Percentiles rank a stretch among this genome's conserved stretches.
These are phyloP conservation scores for Drosophila fulvimacula DNA, from an alignment of 2,888 invertebrate genomes.

Conservation along the genomic window DNA sequence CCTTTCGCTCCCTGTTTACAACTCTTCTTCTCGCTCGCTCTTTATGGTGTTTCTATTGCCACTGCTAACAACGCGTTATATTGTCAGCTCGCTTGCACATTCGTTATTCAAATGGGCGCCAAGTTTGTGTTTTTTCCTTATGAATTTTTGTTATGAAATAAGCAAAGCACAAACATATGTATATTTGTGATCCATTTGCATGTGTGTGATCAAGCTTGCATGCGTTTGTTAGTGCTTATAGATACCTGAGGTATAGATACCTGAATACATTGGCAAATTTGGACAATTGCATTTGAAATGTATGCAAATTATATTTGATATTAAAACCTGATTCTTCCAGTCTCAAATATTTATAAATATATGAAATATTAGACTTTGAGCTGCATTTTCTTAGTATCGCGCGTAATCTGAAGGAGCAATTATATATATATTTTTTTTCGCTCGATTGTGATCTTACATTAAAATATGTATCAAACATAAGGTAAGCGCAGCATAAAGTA, in stretches of 20 bases:
- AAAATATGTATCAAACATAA: neutral
- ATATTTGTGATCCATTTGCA: slow-evolving; percentile 2
- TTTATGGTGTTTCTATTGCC: slow-evolving; percentile 39
- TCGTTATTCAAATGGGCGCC: slow-evolving; percentile 42
- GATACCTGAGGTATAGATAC: neutral
- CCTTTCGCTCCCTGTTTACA: slow-evolving; percentile 43
- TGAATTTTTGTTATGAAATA: slow-evolving; percentile 40
- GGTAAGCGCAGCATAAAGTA: neutral
- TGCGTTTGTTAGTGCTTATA: neutral
- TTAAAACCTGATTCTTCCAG: too few species aligned
- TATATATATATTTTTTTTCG: too few species aligned
- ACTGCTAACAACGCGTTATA: slow-evolving; percentile 39
- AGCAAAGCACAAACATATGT: slow-evolving; percentile 5
- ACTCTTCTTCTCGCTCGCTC: slow-evolving; percentile 17
- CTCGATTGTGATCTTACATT: neutral
- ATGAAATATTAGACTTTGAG: neutral
- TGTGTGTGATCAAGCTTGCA: neutral
- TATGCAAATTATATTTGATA: too few species aligned
- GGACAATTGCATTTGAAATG: slow-evolving; percentile 3
- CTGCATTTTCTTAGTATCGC: neutral
- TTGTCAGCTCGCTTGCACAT: slow-evolving; percentile 45
- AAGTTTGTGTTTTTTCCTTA: slow-evolving; percentile 34
- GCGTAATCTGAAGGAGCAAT: neutral
- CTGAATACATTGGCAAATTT: neutral
- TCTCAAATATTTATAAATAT: too few species aligned